Evolutionary conservation across 2,113 vertebrate genomes (phyloP).

Genomic region (Chloroceryle aenea): DNA sequence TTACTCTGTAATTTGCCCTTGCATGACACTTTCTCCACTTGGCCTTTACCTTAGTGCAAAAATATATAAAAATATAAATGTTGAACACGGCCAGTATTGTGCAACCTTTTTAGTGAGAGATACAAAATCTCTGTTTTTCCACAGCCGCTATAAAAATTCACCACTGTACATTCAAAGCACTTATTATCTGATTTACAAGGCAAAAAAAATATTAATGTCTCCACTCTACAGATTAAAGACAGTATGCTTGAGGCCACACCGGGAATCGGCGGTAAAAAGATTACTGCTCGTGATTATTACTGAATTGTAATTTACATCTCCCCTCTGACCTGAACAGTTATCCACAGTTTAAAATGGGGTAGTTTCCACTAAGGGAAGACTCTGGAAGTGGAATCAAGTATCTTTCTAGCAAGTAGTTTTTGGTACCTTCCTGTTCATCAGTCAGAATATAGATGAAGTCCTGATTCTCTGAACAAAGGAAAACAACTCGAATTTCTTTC

Average conservation of each 20-base stretch:
- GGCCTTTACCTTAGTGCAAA: neutral
- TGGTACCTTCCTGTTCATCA: neutral
- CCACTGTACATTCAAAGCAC: neutral
- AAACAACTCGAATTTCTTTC: rapidly evolving
- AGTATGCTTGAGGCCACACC: neutral
- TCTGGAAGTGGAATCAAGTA: no score
- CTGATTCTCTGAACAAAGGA: neutral
- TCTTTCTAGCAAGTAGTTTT: neutral
- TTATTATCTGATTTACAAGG: neutral
- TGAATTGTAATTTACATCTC: neutral
- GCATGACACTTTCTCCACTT: neutral
- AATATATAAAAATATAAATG: rapidly evolving
- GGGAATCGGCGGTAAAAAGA: neutral
- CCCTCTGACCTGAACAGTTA: neutral
- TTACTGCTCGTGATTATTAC: neutral
- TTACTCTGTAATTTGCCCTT: neutral
- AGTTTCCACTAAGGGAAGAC: neutral
- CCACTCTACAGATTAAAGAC: neutral
- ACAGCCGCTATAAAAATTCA: neutral
- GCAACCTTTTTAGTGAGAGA: neutral
- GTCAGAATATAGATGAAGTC: neutral
- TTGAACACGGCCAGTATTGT: rapidly evolving
- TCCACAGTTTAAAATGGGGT: neutral
- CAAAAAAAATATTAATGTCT: neutral
- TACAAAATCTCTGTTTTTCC: neutral